Evolutionary conservation across 1,140 invertebrate genomes (phyloP), one percentile per base, ranked within the genome.

Genomic region (Bradynema listronoti): DNA sequence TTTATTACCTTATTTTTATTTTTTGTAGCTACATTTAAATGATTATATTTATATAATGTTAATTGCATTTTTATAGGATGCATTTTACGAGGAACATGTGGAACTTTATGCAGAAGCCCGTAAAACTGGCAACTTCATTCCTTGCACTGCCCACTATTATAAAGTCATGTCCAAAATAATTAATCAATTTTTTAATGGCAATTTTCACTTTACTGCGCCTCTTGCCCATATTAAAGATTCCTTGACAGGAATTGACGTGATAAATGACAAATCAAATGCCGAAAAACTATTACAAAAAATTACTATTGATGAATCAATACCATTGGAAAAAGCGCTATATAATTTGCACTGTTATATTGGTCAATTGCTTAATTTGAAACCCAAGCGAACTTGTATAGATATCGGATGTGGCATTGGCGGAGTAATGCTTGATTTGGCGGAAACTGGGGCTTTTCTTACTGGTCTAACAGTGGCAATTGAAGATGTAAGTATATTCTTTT

Each of bases 151-250:
- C 5, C 74, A 77, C 43, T 77, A 77, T 47, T 77, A 77, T 34
- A 73, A 69, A 32, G 73, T 77, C 9, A 77, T 77, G 74, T 77
- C 76, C 19, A 66, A 50, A 29, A 75, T 59, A 41, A 77, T 77
- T 34, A 71, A 78, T 39, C 54, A 76, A 36, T 77, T 77, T 58
- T 77, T 77, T 49, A 68, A 64, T 47, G 73, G 74, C n/a, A 78
- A 72, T 59, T 77, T 77, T 42, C 75, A 78, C 49, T 77, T 78
- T 47, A 73, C 72, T 11, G 75, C 75, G 27, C 76, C 73, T 19
- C 47, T 32, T 32, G 34, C 16, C 16, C 16, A 7, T 7, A 22
- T 47, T 7, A 47, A n/a, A 25, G 3, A 5, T 9, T n/a, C 16
- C 4, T n/a, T n/a, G 27, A 25, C 29, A 29, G 16, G 47, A 24